Evolutionary conservation across 92 coral and sea anemone species (phyloP).

Genomic region (Desmophyllum pertusum): DNA sequence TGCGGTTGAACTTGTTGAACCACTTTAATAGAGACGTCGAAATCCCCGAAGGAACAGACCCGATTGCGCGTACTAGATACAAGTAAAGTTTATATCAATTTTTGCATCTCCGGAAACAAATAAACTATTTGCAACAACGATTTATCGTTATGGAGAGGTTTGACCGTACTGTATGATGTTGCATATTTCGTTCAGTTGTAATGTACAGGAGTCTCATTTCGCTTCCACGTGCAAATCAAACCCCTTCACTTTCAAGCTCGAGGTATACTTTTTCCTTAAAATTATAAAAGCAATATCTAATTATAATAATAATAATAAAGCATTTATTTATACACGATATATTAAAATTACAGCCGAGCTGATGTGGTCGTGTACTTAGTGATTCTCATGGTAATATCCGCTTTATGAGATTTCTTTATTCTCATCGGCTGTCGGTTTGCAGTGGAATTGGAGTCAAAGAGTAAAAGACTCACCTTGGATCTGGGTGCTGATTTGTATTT

Average conservation of each 20-base stretch:
- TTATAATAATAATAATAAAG: too few species aligned
- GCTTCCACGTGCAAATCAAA: not conserved
- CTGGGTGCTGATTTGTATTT: conserved; percentile 7
- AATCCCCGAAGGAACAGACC: not conserved
- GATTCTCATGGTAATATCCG: too few species aligned
- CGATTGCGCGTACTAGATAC: not conserved
- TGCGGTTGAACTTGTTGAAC: not conserved
- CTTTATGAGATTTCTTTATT: too few species aligned
- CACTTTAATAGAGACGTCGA: not conserved
- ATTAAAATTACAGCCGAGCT: too few species aligned
- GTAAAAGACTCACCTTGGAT: conserved; percentile 12
- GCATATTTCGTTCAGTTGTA: not conserved
- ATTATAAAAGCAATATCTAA: too few species aligned
- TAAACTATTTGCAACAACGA: not conserved
- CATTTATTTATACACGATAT: too few species aligned
- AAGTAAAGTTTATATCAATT: not conserved
- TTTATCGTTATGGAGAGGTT: not conserved
- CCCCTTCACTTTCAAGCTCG: too few species aligned
- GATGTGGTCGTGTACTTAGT: too few species aligned
- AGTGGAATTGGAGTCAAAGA: too few species aligned
- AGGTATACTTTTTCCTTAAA: too few species aligned
- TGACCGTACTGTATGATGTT: not conserved
- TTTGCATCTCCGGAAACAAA: not conserved
- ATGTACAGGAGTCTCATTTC: not conserved
- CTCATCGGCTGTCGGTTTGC: too few species aligned